phyloP scores from a whole-genome alignment of 1,140 invertebrate genomes.

The Hetaerina americana region DNA sequence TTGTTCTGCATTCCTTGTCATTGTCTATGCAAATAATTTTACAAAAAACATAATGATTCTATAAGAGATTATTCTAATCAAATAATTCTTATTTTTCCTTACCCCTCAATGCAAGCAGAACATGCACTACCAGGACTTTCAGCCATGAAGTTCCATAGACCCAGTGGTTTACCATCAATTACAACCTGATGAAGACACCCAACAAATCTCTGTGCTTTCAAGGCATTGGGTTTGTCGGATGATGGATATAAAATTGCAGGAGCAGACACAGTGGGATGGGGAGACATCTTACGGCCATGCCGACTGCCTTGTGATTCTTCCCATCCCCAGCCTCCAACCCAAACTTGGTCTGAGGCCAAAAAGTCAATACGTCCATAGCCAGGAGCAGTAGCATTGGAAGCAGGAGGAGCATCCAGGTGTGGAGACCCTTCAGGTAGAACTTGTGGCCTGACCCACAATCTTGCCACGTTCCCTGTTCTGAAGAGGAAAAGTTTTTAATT shows the following conservation, averaged over 20 bases:
- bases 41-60: background rate
- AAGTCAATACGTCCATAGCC: conserved; percentile 40
- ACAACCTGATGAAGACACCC: conserved; percentile 68
- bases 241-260: background rate
- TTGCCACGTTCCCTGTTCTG: conserved; percentile 41
- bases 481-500: conserved; percentile 9
- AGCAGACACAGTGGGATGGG: background rate
- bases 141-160: conserved; percentile 77
- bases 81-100: conserved; percentile 14
- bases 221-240: background rate
- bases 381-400: conserved; percentile 30
- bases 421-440: conserved; percentile 23
- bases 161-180: conserved; percentile 62
- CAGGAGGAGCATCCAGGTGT: conserved; percentile 23
- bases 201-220: background rate
- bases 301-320: background rate
- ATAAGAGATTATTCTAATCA: background rate
- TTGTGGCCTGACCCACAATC: conserved; percentile 37
- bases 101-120: conserved; percentile 60
- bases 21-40: no score
- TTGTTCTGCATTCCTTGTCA: background rate
- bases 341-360: conserved; percentile 34
- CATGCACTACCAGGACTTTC: conserved; percentile 50
- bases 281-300: background rate
- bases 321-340: conserved; percentile 36